A percentile compares a stretch with the other conserved stretches of the same genome.
Evolutionary conservation across 2,113 vertebrate species (phyloP).

Genomic region (Cryptotis parvus): DNA sequence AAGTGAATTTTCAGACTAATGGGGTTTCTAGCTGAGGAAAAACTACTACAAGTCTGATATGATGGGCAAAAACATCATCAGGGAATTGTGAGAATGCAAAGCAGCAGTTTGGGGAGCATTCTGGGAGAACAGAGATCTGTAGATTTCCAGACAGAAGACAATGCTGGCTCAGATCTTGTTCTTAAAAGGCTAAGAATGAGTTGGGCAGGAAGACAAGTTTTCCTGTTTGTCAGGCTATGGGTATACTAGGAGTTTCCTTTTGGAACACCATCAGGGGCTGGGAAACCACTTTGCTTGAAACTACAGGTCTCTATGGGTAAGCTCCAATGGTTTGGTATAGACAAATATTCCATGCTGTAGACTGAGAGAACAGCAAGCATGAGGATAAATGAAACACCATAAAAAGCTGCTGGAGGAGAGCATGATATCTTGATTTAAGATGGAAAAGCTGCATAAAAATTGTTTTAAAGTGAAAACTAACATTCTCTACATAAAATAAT

Average conservation of each 20-base stretch:
- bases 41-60: no score
- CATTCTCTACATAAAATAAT: not conserved
- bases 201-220: not conserved
- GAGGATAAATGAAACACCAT: not conserved
- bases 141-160: constrained; percentile 26
- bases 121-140: not conserved
- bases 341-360: not conserved
- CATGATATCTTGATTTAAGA: not conserved
- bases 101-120: not conserved
- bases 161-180: constrained; percentile 17
- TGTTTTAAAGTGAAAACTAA: not conserved
- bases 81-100: not conserved
- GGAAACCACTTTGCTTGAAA: not conserved
- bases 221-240: constrained; percentile 4
- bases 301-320: not conserved
- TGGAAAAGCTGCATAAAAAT: not conserved
- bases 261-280: not conserved
- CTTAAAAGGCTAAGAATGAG: not conserved
- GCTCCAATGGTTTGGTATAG: not conserved
- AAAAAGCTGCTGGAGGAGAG: not conserved
- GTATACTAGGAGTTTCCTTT: not conserved
- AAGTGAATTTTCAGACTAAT: no score
- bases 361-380: not conserved
- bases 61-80: not conserved
- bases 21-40: no score